Conservation (phyloP, 2,888 invertebrate species). For the Nipponacmea schrenckii region DNA sequence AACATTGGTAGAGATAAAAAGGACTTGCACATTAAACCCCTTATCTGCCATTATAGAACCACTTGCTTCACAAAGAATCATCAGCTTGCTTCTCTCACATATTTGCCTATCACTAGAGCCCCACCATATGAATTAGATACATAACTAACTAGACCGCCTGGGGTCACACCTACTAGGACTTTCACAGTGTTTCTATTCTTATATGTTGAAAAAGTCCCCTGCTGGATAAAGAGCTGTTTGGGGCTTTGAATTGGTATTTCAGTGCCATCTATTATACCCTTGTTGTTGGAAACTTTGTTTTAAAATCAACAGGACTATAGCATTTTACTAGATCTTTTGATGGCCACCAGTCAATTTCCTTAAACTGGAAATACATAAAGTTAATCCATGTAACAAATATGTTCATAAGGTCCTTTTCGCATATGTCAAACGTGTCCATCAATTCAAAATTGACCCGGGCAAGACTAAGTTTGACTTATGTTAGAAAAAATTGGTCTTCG, state of each 20-base stretch:
- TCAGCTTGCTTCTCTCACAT: constrained; percentile 26
- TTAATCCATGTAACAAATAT: no score
- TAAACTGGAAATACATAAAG: no score
- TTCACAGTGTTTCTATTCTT: no score
- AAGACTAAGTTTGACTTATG: no score
- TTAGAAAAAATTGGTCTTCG: no score
- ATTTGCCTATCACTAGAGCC: constrained; percentile 35
- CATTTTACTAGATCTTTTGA: constrained; percentile 29
- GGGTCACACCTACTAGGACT: constrained; percentile 23
- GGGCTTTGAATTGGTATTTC: constrained; percentile 33
- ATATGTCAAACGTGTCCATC: no score
- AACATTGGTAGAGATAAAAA: constrained; percentile 32
- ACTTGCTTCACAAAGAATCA: constrained; percentile 28
- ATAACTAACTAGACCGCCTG: constrained; percentile 22
- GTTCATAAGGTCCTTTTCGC: no score
- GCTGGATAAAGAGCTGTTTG: neutral
- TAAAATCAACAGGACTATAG: no score
- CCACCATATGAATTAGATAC: constrained; percentile 26
- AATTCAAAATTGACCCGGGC: no score
- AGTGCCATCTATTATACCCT: constrained; percentile 44
- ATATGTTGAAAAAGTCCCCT: no score
- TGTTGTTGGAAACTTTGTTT: no score
- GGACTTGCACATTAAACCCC: constrained; percentile 5
- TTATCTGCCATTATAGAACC: constrained; percentile 33
- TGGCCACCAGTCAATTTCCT: constrained; percentile 35